These are phyloP conservation scores for Trochalopteron elliotii DNA, from an alignment of 2,113 vertebrate species.

Conservation along the genomic window DNA sequence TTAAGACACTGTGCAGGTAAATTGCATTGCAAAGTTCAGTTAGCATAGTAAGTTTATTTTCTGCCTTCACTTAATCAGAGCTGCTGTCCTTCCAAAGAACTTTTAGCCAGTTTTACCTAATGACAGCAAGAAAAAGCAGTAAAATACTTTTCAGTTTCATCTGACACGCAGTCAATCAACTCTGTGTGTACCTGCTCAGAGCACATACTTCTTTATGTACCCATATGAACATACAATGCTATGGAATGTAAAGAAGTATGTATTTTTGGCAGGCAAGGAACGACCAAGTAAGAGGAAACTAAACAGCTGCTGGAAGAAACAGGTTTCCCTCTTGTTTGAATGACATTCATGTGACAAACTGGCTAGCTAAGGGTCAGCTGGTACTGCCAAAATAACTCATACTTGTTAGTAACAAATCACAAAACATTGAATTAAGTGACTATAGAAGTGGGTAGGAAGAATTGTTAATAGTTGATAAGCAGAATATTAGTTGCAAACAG, in stretches of 20 bases:
- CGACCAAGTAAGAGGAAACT: slow-evolving; percentile 70
- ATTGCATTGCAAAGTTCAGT: slow-evolving; percentile 9
- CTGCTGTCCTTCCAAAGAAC: background rate
- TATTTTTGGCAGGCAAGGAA: slow-evolving; percentile 92
- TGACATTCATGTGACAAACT: slow-evolving; percentile 60
- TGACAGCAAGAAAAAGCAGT: background rate
- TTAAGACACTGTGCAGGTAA: slow-evolving; percentile 68
- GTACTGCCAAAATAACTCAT: slow-evolving; percentile 45
- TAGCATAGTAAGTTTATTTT: slow-evolving; percentile 8
- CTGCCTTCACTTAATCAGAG: background rate
- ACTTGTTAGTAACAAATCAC: slow-evolving; percentile 24
- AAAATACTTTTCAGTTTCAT: slow-evolving; percentile 45
- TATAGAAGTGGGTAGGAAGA: background rate
- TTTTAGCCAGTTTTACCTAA: slow-evolving; percentile 25
- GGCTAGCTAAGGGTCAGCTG: slow-evolving; percentile 41
- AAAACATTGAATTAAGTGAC: slow-evolving; percentile 20
- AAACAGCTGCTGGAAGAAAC: slow-evolving; percentile 63
- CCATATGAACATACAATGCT: slow-evolving; percentile 99
- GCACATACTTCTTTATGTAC: slow-evolving; percentile 99
- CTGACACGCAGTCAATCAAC: slow-evolving; percentile 33
- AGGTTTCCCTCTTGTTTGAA: slow-evolving; percentile 55
- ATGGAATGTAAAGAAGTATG: slow-evolving; percentile 99
- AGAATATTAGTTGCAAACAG: background rate
- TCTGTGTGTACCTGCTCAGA: slow-evolving; percentile 84
- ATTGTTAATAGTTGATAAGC: background rate